Conservation (phyloP, 1,140 invertebrate species). For the Drosophila mauritiana region DNA sequence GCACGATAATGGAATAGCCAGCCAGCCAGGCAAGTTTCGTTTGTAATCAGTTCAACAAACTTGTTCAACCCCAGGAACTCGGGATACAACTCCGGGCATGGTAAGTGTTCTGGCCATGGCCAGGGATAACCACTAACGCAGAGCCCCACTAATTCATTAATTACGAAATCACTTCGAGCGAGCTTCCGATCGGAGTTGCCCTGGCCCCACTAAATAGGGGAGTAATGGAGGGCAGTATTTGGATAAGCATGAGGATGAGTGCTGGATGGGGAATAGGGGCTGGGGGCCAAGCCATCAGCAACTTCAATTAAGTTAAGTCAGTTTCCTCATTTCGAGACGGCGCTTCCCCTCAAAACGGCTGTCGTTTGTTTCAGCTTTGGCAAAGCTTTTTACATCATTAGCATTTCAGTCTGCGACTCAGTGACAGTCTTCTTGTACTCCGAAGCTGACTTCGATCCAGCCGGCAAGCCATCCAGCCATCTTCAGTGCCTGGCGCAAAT, state of each 20-base stretch:
- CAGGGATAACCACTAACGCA: conserved; percentile 63
- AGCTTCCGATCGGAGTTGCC: conserved; percentile 62
- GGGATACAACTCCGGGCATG: neutral
- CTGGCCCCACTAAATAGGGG: conserved; percentile 60
- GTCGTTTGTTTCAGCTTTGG: conserved; percentile 78
- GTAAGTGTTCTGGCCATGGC: conserved; percentile 30
- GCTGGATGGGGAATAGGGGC: neutral
- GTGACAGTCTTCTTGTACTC: conserved; percentile 19
- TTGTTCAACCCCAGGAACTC: conserved; percentile 20
- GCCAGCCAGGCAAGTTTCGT: conserved; percentile 22
- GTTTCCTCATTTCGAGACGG: conserved; percentile 75
- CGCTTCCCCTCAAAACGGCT: conserved; percentile 57
- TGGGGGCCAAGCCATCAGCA: conserved; percentile 55
- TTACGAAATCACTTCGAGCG: conserved; percentile 78
- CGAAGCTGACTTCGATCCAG: conserved; percentile 34
- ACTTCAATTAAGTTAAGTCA: conserved; percentile 84
- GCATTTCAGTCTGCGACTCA: conserved; percentile 63
- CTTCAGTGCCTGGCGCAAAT: conserved; percentile 58
- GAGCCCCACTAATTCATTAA: conserved; percentile 68
- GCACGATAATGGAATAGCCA: conserved; percentile 29
- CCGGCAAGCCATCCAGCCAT: conserved; percentile 13
- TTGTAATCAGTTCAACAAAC: conserved; percentile 48
- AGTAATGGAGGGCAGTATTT: neutral
- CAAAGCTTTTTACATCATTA: conserved; percentile 81
- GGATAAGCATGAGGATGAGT: neutral